Conservation (phyloP, 1,140 invertebrate species). For the Drosophila jambulina region DNA sequence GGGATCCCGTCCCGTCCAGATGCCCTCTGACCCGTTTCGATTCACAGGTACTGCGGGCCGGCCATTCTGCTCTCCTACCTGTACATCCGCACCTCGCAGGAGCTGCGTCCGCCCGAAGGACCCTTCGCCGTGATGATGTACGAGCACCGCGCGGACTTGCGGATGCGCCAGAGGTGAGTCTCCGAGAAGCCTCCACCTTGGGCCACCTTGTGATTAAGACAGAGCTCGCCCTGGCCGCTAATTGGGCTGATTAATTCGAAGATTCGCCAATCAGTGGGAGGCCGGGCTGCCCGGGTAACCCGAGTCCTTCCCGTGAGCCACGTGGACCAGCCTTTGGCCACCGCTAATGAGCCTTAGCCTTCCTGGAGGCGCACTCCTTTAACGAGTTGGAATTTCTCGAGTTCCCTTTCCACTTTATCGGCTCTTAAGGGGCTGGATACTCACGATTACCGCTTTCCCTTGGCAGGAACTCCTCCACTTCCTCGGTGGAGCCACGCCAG, state of each 20-base stretch:
- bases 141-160: slow-evolving; percentile 84
- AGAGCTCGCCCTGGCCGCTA: slow-evolving; percentile 28
- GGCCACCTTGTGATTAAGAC: slow-evolving; percentile 33
- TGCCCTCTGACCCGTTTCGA: background rate
- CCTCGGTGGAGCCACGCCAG: slow-evolving; percentile 68
- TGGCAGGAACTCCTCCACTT: slow-evolving; percentile 76
- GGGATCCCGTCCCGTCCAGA: too few relatives aligned
- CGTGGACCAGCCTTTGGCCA: slow-evolving; percentile 6
- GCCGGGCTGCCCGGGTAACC: slow-evolving; percentile 2
- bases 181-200: background rate
- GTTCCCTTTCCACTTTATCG: slow-evolving; percentile 8
- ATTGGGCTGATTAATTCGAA: slow-evolving; percentile 73
- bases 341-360: slow-evolving; percentile 58
- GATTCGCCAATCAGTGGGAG: slow-evolving; percentile 27
- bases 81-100: slow-evolving; percentile 88
- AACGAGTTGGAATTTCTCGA: slow-evolving; percentile 48
- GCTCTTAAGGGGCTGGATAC: background rate
- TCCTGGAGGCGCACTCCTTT: background rate
- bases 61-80: slow-evolving; percentile 88
- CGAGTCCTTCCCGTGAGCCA: background rate
- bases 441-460: background rate
- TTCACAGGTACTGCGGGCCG: slow-evolving; percentile 88
- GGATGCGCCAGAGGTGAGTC: slow-evolving; percentile 83
- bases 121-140: slow-evolving; percentile 86
- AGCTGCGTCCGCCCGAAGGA: slow-evolving; percentile 87